A percentile compares a stretch with the other conserved stretches of the same genome.
phyloP scores from a whole-genome alignment of 2,113 vertebrate genomes.

The Odontesthes bonariensis region DNA sequence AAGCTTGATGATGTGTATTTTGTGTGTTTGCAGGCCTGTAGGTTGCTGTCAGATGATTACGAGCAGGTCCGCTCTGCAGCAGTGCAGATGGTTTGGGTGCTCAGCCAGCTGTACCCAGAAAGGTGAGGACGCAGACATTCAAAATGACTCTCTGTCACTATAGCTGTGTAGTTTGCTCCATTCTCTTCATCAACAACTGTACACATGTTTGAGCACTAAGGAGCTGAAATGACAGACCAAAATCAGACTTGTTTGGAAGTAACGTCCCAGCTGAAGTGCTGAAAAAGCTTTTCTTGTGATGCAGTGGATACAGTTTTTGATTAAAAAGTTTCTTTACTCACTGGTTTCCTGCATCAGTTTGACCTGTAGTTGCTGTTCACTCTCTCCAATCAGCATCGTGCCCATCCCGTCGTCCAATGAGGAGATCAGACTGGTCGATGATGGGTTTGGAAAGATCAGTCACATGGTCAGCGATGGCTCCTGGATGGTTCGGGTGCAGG shows the following conservation, averaged over 20 bases:
- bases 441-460: constrained; percentile 96
- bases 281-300: accelerated
- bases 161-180: not conserved
- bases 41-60: constrained; percentile 92
- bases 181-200: not conserved
- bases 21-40: constrained; percentile 87
- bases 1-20: too few relatives aligned
- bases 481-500: constrained; percentile 97
- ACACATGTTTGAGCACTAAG: too few relatives aligned
- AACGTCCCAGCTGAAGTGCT: too few relatives aligned
- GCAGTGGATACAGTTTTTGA: too few relatives aligned
- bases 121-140: constrained; percentile 79
- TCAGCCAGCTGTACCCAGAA: constrained; percentile 96
- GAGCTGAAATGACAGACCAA: too few relatives aligned
- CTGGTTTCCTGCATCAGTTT: not conserved
- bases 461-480: constrained; percentile 98
- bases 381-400: constrained; percentile 87
- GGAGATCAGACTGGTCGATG: constrained; percentile 96
- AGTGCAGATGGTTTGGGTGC: constrained; percentile 95
- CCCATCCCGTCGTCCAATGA: constrained; percentile 98
- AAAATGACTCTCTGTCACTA: not conserved
- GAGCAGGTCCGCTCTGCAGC: constrained; percentile 98
- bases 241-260: too few relatives aligned
- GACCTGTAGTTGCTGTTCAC: not conserved
- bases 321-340: too few relatives aligned